A percentile compares a stretch with the other conserved stretches of the same genome.
Conservation (phyloP, 2,888 invertebrate genomes). For the Catocala fraxini region DNA sequence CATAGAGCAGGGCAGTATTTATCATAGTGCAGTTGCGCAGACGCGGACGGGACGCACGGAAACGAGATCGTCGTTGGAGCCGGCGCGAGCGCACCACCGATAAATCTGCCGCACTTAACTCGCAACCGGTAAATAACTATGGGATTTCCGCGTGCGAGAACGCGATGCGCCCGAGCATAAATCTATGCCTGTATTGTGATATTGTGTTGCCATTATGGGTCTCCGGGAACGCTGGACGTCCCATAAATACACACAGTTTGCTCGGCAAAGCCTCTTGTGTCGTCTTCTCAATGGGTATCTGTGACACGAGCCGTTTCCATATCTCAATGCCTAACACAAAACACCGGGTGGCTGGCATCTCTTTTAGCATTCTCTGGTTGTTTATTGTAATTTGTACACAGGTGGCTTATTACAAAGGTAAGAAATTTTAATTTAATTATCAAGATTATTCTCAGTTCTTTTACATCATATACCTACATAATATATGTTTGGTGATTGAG, state of each 20-base stretch:
- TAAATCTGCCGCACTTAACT: conserved; percentile 87
- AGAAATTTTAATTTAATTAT: conserved; percentile 4
- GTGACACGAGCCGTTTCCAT: conserved; percentile 61
- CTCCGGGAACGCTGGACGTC: conserved; percentile 76
- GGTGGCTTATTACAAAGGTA: conserved; percentile 13
- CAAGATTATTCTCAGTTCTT: neutral
- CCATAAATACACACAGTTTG: conserved; percentile 78
- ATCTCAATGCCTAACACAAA: conserved; percentile 58
- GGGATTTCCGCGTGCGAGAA: conserved; percentile 87
- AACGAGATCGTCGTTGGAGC: conserved; percentile 81
- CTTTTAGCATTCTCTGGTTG: conserved; percentile 41
- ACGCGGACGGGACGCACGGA: conserved; percentile 71
- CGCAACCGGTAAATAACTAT: conserved; percentile 88
- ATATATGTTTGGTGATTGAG: too few relatives aligned
- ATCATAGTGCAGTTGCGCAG: conserved; percentile 65
- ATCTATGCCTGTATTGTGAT: conserved; percentile 87
- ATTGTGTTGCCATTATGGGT: conserved; percentile 87
- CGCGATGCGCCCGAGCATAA: conserved; percentile 84
- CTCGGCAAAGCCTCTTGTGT: conserved; percentile 62
- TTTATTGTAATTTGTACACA: conserved; percentile 39
- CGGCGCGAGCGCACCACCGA: conserved; percentile 73
- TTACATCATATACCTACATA: neutral
- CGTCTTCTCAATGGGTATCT: conserved; percentile 62
- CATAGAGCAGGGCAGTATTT: conserved; percentile 62
- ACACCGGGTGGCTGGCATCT: conserved; percentile 49